phyloP scores from a whole-genome alignment of 1,140 invertebrate species.

The Drosophila parvula region DNA sequence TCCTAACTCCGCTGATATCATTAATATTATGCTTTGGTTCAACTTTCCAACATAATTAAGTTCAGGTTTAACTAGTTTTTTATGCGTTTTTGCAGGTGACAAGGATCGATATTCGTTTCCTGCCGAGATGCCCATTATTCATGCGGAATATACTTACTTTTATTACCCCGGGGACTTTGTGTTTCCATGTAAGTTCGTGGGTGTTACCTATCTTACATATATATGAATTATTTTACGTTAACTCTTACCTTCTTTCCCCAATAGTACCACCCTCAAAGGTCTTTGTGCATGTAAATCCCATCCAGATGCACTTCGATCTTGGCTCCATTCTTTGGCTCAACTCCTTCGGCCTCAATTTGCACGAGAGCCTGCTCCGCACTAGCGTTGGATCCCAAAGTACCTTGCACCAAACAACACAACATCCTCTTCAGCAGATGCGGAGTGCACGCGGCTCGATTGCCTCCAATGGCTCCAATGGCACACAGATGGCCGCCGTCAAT shows the following conservation, averaged over 20 bases:
- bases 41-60: background rate
- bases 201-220: background rate
- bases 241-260: too few relatives aligned
- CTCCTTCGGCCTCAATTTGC: slow-evolving; percentile 95
- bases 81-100: slow-evolving; percentile 88
- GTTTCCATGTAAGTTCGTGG: slow-evolving; percentile 91
- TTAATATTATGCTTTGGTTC: background rate
- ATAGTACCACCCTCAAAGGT: slow-evolving; percentile 96
- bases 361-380: slow-evolving; percentile 88
- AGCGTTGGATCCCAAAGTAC: slow-evolving; percentile 80
- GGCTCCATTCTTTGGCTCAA: slow-evolving; percentile 96
- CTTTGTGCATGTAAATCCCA: slow-evolving; percentile 94
- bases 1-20: slow-evolving; percentile 14
- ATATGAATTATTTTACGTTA: background rate
- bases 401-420: slow-evolving; percentile 43
- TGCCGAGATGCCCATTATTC: slow-evolving; percentile 94
- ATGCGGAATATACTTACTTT: slow-evolving; percentile 98
- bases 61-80: background rate
- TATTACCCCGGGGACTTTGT: slow-evolving; percentile 97
- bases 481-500: slow-evolving; percentile 71
- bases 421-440: slow-evolving; percentile 10
- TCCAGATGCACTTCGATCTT: slow-evolving; percentile 93
- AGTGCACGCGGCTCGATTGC: slow-evolving; percentile 71
- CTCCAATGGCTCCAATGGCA: slow-evolving; percentile 76
- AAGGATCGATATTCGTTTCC: slow-evolving; percentile 93